Percentiles rank a stretch among this genome's conserved stretches.
Conservation (phyloP, 2,113 vertebrate species). For the human (Homo sapiens) region GRCh38 chrX:67588001-67588500, state of each 20-base stretch:
- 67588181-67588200: neutral
- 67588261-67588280: slow-evolving; percentile 42
- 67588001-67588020: neutral
- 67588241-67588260: slow-evolving; percentile 45
- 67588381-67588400: slow-evolving; percentile 36
- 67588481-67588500: slow-evolving; percentile 62
- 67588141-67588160: slow-evolving; percentile 8
- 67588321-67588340: neutral
- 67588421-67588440: slow-evolving; percentile 25
- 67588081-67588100: neutral
- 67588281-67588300: neutral
- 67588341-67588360: slow-evolving; percentile 9
- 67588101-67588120: slow-evolving; percentile 51
- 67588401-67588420: slow-evolving; percentile 17
- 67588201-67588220: slow-evolving; percentile 43
- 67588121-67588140: slow-evolving; percentile 17
- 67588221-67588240: slow-evolving; percentile 49
- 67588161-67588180: slow-evolving; percentile 6
- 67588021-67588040: neutral
- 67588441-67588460: slow-evolving; percentile 32
- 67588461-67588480: slow-evolving; percentile 64
- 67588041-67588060: neutral
- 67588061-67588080: slow-evolving; percentile 41
- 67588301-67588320: slow-evolving; percentile 16
- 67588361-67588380: neutral